Evolutionary conservation across 2,797 vertebrate genomes (phyloP), one percentile per base, ranked within the genome.

Genomic region (Centroberyx gerrardi): DNA sequence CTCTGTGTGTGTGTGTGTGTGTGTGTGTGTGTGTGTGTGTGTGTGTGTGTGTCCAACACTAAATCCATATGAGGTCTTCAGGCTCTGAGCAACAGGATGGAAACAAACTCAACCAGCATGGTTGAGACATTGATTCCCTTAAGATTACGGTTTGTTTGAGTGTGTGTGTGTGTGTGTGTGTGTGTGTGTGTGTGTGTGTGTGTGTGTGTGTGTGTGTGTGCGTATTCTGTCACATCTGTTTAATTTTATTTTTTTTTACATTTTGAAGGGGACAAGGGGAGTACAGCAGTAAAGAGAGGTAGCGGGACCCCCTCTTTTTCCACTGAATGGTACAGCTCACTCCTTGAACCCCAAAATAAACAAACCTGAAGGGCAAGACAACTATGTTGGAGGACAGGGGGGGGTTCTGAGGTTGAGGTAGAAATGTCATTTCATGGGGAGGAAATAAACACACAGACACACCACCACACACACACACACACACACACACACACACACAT

Each of bases 41-140:
- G 54, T 15, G 31, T 17, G 17, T 9, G 38, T 3, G 17, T 70
- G 14, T 18, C 22, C 48, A 52, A 33, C 62, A 78, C 52, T 72
- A 78, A 76, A 77, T 78, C 68, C 80, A 69, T 72, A 68, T 80
- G 54, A 82, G 74, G 68, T 73, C 67, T 72, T 80, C 8, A 29
- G 72, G 77, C 78, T 79, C 51, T 10, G 67, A 76, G 69, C 72
- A 73, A 69, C 81, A 77, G 71, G 75, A 72, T 67, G 67, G 61
- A 82, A 83, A 81, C 61, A 61, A 82, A 68, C 33, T 69, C 54
- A 58, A 72, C 63, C 51, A 87, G 73, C 77, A 69, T 63, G 53
- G 48, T 9, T 18, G 75, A 62, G 33, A 64, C 69, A 74, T 18
- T 40, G 52, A 75, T 46, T 85, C 62, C 64, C 59, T 56, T 44